Evolutionary conservation across 2,113 vertebrate species (phyloP).

Genomic region (Gymnorhina tibicen): DNA sequence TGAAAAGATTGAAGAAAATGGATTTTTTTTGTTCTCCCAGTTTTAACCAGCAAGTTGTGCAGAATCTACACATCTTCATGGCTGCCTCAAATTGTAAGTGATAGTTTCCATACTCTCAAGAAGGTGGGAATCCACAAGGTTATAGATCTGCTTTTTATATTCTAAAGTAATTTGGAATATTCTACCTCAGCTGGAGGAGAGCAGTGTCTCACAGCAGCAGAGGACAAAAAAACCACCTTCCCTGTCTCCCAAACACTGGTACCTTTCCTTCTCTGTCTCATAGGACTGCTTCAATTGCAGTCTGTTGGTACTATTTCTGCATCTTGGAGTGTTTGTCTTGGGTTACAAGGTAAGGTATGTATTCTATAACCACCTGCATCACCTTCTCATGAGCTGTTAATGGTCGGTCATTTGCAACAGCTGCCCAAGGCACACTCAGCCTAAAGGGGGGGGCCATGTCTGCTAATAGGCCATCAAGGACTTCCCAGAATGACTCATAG

Average conservation of each 20-base stretch:
- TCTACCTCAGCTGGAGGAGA: not conserved
- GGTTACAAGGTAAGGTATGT: not conserved
- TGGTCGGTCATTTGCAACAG: not conserved
- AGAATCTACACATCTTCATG: not conserved
- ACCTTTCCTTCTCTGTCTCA: not conserved
- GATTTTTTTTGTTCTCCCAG: not conserved
- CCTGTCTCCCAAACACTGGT: not conserved
- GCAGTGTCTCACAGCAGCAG: not conserved
- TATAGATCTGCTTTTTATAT: not conserved
- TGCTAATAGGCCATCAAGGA: not conserved
- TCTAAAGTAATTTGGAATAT: not conserved
- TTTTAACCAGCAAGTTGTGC: not conserved
- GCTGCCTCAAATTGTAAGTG: not conserved
- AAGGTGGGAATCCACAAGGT: not conserved
- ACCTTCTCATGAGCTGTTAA: not conserved
- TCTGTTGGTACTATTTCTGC: not conserved
- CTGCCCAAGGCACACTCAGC: not conserved
- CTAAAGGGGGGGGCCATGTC: not conserved
- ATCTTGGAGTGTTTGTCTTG: not conserved
- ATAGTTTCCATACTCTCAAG: not conserved
- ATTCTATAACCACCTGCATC: not conserved
- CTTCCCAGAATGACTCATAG: not conserved
- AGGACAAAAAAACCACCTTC: not conserved
- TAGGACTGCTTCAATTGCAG: not conserved
- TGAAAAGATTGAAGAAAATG: not conserved